Base-by-base conservation (phyloP, 2,888 invertebrate species). In the Branchellion lobata region DNA sequence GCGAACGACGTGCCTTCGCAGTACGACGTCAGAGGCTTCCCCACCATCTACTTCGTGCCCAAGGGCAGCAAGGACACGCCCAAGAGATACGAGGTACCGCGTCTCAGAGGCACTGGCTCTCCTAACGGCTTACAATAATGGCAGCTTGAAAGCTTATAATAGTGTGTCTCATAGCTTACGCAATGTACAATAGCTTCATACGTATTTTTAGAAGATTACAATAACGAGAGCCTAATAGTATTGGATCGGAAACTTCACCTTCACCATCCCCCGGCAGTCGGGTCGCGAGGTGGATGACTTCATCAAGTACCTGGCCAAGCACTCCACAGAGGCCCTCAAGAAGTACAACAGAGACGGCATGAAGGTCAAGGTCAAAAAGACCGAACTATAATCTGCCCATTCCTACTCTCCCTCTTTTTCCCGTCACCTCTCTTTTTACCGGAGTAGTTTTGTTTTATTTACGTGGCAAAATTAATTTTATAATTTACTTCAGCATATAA, bases 1-100 rank as follows among this genome's bases (percentile, higher is more conserved):
- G 94, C 95, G 83, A 99, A 99, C 88, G 99, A 99, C 90, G 97
- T 97, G 84, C 96, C 97, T 83, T 90, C 92, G 83, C 89, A 90
- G 11, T 99, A 91, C 88, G 94, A 96, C 85, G 99, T 99, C 14
- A 91, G 92, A 81, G 99, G 99, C 88, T 99, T 98, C 92, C 99
- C 99, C 80, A 99, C 98, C 3, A 90, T 99, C 81, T 99, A 91
- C 91, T 99, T 96, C 95, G 91, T 92, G 82, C 93, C 96, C 18
- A 95, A 94, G 88, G 92, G 93, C 85, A 88, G 89, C 75, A 93
- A 93, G 87, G 80, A 83, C 69, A 84, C 81, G 81, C 95, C 96
- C 34, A 90, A 92, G 81, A 91, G 92, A 88, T 97, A 96, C 88
- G 94, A 95, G 86, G 92, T 92, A 86, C n/a, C n/a, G n/a, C n/a